Percentiles rank a stretch among this genome's conserved stretches.
Evolutionary conservation across 1,140 invertebrate species (phyloP).

Genomic region (Macrobrachium rosenbergii): DNA sequence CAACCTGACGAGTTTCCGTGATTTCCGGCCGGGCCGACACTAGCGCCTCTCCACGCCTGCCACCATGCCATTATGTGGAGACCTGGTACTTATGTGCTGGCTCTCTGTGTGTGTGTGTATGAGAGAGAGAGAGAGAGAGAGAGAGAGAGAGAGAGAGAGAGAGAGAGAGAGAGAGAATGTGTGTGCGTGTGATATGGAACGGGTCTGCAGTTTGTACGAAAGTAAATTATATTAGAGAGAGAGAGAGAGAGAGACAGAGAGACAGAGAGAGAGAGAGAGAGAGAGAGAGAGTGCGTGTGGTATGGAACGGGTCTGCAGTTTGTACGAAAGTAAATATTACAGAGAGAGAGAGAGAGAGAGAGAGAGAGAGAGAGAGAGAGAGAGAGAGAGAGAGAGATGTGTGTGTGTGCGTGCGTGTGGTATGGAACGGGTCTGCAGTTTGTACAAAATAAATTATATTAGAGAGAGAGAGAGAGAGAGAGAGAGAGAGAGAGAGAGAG

Average conservation of each 20-base stretch:
- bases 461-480: too few relatives aligned
- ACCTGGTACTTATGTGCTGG: conserved; percentile 9
- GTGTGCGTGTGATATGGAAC: not conserved
- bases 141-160: conserved; percentile 2
- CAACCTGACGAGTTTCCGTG: conserved; percentile 64
- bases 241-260: not conserved
- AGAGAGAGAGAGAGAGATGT: too few relatives aligned
- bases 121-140: conserved; percentile 4
- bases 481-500: conserved; percentile 3
- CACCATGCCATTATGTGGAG: conserved; percentile 48
- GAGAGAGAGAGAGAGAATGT: not conserved
- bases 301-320: too few relatives aligned
- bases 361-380: too few relatives aligned
- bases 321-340: too few relatives aligned
- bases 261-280: not conserved
- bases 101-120: not conserved
- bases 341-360: too few relatives aligned
- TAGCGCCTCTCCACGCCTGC: conserved; percentile 19
- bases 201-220: too few relatives aligned
- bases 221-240: not conserved
- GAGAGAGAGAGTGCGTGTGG: too few relatives aligned
- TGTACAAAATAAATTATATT: too few relatives aligned
- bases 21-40: conserved; percentile 54
- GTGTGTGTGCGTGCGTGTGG: too few relatives aligned
- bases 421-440: too few relatives aligned